Conservation (phyloP, 2,888 invertebrate species). For the Callyntrura guangdongensis region DNA sequence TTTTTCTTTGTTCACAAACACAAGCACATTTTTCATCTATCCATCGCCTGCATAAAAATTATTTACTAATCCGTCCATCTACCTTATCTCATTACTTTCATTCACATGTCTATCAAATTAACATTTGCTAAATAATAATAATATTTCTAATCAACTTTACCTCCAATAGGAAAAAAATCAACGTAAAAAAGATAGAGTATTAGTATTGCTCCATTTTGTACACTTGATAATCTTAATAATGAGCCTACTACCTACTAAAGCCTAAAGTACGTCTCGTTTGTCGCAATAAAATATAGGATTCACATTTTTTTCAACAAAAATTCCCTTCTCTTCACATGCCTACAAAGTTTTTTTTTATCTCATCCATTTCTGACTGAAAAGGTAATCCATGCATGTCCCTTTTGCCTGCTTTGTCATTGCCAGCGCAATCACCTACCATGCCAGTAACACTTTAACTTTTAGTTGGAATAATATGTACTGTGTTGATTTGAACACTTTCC, state of each 20-base stretch:
- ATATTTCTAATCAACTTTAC: neutral
- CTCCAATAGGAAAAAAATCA: neutral
- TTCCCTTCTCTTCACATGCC: constrained; percentile 53
- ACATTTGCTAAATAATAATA: neutral
- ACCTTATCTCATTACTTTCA: constrained; percentile 42
- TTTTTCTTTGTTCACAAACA: constrained; percentile 29
- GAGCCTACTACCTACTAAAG: neutral
- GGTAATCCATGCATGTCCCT: constrained; percentile 25
- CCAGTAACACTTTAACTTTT: neutral
- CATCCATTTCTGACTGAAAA: constrained; percentile 17
- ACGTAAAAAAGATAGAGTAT: too few species aligned
- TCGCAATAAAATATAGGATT: constrained; percentile 36
- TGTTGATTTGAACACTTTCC: constrained; percentile 49
- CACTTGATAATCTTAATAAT: neutral
- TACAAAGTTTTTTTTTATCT: neutral
- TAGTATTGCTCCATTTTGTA: constrained; percentile 1
- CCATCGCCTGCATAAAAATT: neutral
- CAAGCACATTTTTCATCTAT: neutral
- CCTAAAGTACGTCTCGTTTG: constrained; percentile 44
- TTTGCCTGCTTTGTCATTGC: constrained; percentile 7
- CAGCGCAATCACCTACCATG: constrained; percentile 35
- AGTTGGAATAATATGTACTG: constrained; percentile 56
- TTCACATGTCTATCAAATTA: constrained; percentile 21
- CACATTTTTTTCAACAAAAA: constrained; percentile 43
- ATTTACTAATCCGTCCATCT: constrained; percentile 42